phyloP scores from a whole-genome alignment of 2,113 vertebrate species.

The Atractosteus spatula region DNA sequence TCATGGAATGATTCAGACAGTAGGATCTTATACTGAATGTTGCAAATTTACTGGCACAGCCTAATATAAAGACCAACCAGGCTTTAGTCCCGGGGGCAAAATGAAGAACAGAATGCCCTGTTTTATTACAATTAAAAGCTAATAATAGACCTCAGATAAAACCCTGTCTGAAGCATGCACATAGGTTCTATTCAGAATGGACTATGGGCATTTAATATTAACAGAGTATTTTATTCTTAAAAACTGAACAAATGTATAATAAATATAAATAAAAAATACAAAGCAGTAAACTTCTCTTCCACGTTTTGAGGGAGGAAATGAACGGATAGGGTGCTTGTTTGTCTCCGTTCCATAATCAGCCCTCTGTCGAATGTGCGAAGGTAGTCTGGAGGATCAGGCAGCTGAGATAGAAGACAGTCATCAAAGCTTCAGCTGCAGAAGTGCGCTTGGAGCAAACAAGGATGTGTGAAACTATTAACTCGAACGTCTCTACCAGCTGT shows the following conservation, averaged over 20 bases:
- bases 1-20: no score
- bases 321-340: background rate
- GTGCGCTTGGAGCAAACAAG: no score
- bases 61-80: background rate
- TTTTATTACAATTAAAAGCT: slow-evolving; percentile 1
- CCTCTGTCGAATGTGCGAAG: no score
- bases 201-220: no score
- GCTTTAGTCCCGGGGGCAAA: background rate
- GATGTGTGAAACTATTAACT: no score
- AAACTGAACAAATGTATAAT: background rate
- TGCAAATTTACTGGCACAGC: background rate
- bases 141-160: background rate
- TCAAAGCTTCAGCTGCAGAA: no score
- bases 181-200: no score
- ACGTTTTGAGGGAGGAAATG: background rate
- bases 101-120: background rate
- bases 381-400: background rate
- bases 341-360: background rate
- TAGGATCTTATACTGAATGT: no score
- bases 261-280: background rate
- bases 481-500: no score
- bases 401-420: background rate
- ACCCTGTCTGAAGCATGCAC: no score
- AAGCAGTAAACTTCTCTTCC: background rate
- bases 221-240: background rate